Base-by-base conservation (phyloP, 2,113 vertebrate species). In the Tapirus terrestris region DNA sequence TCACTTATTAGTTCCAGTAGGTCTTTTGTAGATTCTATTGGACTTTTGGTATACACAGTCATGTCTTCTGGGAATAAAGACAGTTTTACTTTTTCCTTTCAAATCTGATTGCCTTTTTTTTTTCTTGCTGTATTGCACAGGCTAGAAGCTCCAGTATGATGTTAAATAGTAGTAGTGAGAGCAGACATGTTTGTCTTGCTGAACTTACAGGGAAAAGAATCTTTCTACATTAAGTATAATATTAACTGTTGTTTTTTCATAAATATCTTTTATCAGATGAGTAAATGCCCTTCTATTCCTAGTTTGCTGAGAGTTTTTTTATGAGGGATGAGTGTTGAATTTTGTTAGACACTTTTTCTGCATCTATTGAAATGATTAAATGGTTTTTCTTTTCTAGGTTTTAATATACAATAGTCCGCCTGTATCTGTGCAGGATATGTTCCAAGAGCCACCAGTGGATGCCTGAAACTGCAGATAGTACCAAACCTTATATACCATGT, bases 21-120 rank as follows among this genome's bases (percentile, higher is more conserved):
- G 67, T 58, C 29, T 79, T 43, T 51, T 72, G 6, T 72, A 21
- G 63, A 43, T 51, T 61, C 8, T 36, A 1, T 51, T 70, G 20
- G 14, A 61, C 85, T 91, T 86, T 43, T 20, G 29, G 21, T 2
- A 11, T 82, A 70, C 29, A 73, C n/a, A 63, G 4, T 89, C 56
- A 33, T 81, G 56, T 81, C 45, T 53, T 81, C 43, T 39, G 33
- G 43, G 56, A 81, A 70, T 36, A 63, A 80, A 80, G 39, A 45
- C 45, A 61, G 33, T 94, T 94, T 88, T 94, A 51, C 63, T 76
- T 93, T 43, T 85, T 84, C 33, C 18, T 76, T 75, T 76, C 25
- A 84, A 83, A 83, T 45, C 48, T 86, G 14, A 10, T 58, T 45
- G 29, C 21, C 14, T 85, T 77, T 93, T 93, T 13, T 67, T 85